These are phyloP conservation scores for Epinephelus cyanopodus DNA, from an alignment of 2,113 vertebrate genomes.

Conservation along the genomic window DNA sequence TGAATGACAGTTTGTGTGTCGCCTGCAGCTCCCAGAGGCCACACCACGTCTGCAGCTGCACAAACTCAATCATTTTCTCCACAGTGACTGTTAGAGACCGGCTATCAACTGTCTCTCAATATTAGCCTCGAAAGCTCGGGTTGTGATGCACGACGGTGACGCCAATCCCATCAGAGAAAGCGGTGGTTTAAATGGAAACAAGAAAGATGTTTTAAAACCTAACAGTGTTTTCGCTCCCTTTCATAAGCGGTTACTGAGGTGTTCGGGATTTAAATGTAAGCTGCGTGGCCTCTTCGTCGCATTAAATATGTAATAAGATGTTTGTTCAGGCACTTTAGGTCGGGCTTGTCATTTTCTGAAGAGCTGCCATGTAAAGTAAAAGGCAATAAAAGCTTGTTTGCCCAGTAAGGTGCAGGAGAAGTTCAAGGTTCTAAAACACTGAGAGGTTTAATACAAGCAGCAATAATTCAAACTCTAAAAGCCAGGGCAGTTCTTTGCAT, in stretches of 20 bases:
- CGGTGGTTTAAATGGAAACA: background rate
- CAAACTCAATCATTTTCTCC: slow-evolving; percentile 19
- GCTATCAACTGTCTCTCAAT: no score
- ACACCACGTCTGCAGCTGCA: background rate
- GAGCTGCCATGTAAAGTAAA: background rate
- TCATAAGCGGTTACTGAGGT: background rate
- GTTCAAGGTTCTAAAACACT: background rate
- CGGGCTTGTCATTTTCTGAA: background rate
- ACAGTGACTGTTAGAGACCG: background rate
- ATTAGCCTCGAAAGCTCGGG: no score
- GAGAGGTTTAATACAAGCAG: no score
- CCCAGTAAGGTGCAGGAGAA: no score
- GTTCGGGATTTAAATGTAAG: background rate
- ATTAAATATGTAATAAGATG: background rate
- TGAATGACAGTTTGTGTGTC: slow-evolving; percentile 26
- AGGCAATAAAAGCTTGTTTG: background rate
- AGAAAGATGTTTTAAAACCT: background rate
- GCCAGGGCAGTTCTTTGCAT: no score
- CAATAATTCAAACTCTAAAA: no score
- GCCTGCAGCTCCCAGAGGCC: background rate
- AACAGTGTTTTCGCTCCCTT: no score
- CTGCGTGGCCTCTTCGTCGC: background rate
- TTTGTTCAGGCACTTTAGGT: background rate
- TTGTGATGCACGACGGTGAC: background rate
- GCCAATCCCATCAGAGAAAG: background rate